Percentiles rank a stretch among this genome's conserved stretches.
Conservation (phyloP, 2,888 invertebrate species). For the Parnassius orleans region DNA sequence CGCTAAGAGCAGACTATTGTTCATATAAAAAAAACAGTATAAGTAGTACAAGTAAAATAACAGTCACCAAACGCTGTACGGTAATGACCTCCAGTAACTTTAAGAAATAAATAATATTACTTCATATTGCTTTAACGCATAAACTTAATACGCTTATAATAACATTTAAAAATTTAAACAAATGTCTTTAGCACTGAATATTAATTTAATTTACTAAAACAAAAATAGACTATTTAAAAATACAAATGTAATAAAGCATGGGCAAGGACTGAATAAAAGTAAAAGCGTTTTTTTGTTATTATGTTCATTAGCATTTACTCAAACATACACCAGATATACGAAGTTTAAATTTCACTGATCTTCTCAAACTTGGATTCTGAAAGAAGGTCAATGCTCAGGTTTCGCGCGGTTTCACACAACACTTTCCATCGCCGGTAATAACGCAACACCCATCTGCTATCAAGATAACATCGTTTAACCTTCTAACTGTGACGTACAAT, state of each 20-base stretch:
- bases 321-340: neutral
- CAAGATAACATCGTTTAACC: no score
- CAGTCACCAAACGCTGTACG: no score
- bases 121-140: no score
- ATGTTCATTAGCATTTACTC: no score
- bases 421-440: conserved; percentile 47
- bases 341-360: neutral
- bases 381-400: conserved; percentile 58
- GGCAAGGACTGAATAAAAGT: no score
- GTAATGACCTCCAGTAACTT: no score
- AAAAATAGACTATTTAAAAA: neutral
- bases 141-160: no score
- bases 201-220: neutral
- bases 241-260: neutral
- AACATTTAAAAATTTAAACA: neutral
- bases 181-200: neutral
- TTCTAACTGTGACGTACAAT: neutral
- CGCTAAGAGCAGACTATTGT: no score
- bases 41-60: no score
- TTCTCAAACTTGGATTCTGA: conserved; percentile 26
- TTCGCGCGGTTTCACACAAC: conserved; percentile 49
- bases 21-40: no score
- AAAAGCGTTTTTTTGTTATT: no score
- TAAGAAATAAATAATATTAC: no score
- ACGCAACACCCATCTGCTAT: conserved; percentile 34